Base-by-base conservation (phyloP, 2,888 invertebrate species). In the Heliconius aoede region DNA sequence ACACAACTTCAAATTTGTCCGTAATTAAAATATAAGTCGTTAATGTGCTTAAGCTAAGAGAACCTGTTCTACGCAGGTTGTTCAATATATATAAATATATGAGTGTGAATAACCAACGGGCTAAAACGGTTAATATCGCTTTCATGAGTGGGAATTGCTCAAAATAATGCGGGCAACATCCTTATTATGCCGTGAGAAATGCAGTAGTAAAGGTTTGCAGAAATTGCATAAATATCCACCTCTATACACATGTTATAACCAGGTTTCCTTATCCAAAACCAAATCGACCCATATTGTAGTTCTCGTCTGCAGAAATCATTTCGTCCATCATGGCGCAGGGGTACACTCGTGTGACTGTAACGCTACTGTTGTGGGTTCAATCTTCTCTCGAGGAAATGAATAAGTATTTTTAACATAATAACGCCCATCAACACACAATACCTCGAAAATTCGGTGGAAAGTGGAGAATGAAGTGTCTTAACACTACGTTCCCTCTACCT, bases 91-190 rank as follows among this genome's bases (percentile, higher is more conserved):
- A 69, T 69, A 69, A n/a, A 69, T 32, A 51, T 62, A 61, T 69
- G 62, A 74, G 30, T 28, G 68, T 51, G 30, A 69, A 51, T 51
- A 74, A 30, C 61, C 30, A 26, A 62, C 62, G 18, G 18, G 73
- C 61, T 76, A 73, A 73, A 73, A 73, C 73, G 61, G 73, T 73
- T 73, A 74, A 71, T 77, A 64, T 64, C 65, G 68, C 68, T 69
- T 73, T 73, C 76, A 69, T 40, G 74, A 71, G 71, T 46, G 46
- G 65, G 58, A 74, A 71, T 77, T 74, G 69, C 74, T 77, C 65
- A 72, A 74, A 77, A 77, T 77, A 77, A 77, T 77, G 74, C 74
- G 65, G 71, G 71, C 74, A 73, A 73, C 76, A 77, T 77, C 77
- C 74, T 77, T 74, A 69, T 74, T 77, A 73, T 73, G 76, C 68